Evolutionary conservation across 2,113 vertebrate genomes (phyloP).

Genomic region (Trematocara unimaculatum): DNA sequence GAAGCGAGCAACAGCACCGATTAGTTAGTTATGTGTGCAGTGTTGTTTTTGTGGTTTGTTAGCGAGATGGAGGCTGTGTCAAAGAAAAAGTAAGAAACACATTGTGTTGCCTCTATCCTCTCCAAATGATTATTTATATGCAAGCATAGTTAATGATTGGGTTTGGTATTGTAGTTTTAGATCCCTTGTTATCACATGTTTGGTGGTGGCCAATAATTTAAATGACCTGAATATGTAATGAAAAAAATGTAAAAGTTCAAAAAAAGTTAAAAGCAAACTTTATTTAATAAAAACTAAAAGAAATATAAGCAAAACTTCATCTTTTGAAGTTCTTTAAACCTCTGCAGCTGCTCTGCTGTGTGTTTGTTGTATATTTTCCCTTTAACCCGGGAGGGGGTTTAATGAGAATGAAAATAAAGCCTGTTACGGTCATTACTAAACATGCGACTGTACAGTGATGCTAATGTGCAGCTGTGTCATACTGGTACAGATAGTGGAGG

Average conservation of each 20-base stretch:
- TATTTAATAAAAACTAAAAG: neutral
- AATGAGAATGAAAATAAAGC: too few species aligned
- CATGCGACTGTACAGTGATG: neutral
- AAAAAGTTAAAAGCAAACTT: neutral
- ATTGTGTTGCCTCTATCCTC: neutral
- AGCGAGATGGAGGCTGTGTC: neutral
- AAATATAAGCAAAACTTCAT: neutral
- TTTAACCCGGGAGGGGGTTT: neutral
- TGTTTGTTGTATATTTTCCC: neutral
- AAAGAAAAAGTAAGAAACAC: neutral
- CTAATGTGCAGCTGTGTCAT: constrained; percentile 7
- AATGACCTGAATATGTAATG: neutral
- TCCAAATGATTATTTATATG: neutral
- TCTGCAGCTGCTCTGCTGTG: neutral
- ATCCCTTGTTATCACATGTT: neutral
- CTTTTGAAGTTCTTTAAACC: neutral
- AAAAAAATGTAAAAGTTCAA: neutral
- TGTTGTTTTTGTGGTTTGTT: neutral
- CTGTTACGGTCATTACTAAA: neutral
- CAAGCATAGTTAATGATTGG: neutral
- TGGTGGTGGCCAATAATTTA: neutral
- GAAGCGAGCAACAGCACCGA: neutral
- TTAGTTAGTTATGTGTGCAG: neutral
- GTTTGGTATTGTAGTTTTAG: neutral
- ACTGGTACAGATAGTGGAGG: neutral